phyloP scores from a whole-genome alignment of 2,888 invertebrate species.

The Hypselothyrea guttata region DNA sequence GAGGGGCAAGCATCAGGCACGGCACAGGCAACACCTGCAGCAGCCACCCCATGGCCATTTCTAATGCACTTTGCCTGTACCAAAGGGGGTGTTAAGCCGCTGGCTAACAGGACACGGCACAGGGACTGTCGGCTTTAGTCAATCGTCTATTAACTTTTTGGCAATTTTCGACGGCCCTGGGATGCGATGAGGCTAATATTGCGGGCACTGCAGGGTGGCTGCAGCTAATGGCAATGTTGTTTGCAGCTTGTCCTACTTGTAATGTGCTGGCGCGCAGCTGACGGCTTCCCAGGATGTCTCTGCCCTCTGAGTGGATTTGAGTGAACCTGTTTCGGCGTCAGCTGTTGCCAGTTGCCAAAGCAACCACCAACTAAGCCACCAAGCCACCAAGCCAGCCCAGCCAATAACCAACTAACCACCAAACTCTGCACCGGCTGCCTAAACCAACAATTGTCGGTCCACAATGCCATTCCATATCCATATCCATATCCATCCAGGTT shows the following conservation, averaged over 20 bases:
- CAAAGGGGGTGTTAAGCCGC: slow-evolving; percentile 69
- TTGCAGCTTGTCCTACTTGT: slow-evolving; percentile 75
- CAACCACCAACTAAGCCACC: slow-evolving; percentile 48
- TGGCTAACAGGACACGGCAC: slow-evolving; percentile 37
- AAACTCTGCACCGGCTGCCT: slow-evolving; percentile 68
- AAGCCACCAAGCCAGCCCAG: slow-evolving; percentile 38
- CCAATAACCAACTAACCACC: slow-evolving; percentile 64
- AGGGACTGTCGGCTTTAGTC: slow-evolving; percentile 72
- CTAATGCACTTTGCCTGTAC: slow-evolving; percentile 74
- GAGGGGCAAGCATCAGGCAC: too few species aligned
- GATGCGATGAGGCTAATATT: slow-evolving; percentile 68
- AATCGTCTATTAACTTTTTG: slow-evolving; percentile 80
- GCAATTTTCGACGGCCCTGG: slow-evolving; percentile 39
- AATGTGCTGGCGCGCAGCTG: slow-evolving; percentile 76
- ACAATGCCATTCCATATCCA: slow-evolving; percentile 25
- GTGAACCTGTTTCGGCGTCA: slow-evolving; percentile 69
- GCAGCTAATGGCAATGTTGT: slow-evolving; percentile 72
- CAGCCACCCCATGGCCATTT: slow-evolving; percentile 45
- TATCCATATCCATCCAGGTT: too few species aligned
- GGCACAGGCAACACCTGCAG: slow-evolving; percentile 69
- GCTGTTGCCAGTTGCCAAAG: slow-evolving; percentile 52
- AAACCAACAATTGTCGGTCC: slow-evolving; percentile 80
- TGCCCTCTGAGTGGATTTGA: slow-evolving; percentile 41
- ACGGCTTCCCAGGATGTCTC: slow-evolving; percentile 61
- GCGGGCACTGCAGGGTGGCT: slow-evolving; percentile 16